Percentiles rank a stretch among this genome's conserved stretches.
These are phyloP conservation scores for Maniola jurtina DNA, from an alignment of 1,140 invertebrate species.

Conservation along the genomic window DNA sequence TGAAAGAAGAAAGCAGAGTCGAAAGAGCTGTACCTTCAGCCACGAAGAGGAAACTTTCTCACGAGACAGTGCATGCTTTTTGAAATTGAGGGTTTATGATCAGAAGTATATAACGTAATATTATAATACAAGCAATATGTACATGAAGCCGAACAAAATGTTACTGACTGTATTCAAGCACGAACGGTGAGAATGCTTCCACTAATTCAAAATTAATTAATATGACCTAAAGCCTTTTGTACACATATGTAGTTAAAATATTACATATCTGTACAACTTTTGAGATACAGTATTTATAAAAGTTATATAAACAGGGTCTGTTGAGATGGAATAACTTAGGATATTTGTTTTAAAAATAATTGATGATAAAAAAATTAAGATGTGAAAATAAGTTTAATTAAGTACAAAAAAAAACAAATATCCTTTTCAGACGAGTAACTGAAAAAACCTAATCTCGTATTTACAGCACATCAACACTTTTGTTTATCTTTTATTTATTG, in stretches of 20 bases:
- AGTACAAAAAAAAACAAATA: constrained; percentile 13
- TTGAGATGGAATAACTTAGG: background rate
- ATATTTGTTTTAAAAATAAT: constrained; percentile 4
- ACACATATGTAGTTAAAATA: constrained; percentile 47
- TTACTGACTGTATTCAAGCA: constrained; percentile 76
- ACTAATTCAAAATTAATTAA: constrained; percentile 56
- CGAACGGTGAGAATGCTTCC: constrained; percentile 79
- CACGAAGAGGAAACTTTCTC: constrained; percentile 86
- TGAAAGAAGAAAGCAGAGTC: constrained; percentile 85
- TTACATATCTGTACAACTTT: constrained; percentile 52
- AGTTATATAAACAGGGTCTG: background rate
- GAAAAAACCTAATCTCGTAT: background rate
- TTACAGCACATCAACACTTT: background rate
- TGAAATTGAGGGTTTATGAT: constrained; percentile 78
- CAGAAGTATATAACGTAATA: constrained; percentile 77
- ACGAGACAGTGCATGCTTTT: constrained; percentile 87
- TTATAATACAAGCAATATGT: constrained; percentile 79
- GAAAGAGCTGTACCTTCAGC: constrained; percentile 84
- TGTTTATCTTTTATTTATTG: background rate
- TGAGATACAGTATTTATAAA: background rate
- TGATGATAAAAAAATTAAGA: background rate
- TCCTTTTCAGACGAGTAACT: background rate
- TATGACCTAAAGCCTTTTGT: constrained; percentile 42
- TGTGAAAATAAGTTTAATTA: constrained; percentile 2
- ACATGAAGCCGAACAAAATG: constrained; percentile 78